phyloP scores from a whole-genome alignment of 1,140 invertebrate species.

The Drosophila equinoxialis region DNA sequence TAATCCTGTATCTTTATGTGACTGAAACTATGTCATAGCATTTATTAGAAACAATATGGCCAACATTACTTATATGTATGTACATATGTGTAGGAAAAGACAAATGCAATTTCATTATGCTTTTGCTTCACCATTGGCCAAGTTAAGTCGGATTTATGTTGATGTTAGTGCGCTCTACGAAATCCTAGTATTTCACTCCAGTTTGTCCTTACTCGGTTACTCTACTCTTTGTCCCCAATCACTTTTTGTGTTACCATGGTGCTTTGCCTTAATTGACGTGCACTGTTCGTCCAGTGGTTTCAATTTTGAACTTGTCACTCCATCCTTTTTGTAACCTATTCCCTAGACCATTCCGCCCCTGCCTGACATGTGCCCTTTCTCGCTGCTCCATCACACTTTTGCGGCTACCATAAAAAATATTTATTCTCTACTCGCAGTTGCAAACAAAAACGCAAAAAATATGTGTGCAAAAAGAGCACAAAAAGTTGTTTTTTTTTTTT shows the following conservation, averaged over 20 bases:
- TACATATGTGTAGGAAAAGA: slow-evolving; percentile 8
- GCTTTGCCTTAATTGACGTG: slow-evolving; percentile 25
- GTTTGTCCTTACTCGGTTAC: slow-evolving; percentile 3
- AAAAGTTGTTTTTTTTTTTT: slow-evolving; percentile 1
- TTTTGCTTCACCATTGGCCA: slow-evolving; percentile 15
- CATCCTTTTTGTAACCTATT: not conserved
- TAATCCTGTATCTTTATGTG: not conserved
- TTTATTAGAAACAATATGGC: not conserved
- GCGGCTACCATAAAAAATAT: slow-evolving; percentile 11
- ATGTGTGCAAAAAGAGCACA: slow-evolving; percentile 1
- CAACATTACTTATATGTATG: not conserved
- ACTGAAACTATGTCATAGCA: not conserved
- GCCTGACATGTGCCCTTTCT: not conserved
- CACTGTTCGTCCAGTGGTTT: slow-evolving; percentile 12
- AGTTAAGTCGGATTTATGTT: slow-evolving; percentile 35
- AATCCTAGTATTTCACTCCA: not conserved
- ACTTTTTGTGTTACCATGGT: slow-evolving; percentile 18
- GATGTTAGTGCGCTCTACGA: slow-evolving; percentile 6
- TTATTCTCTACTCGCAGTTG: slow-evolving; percentile 17
- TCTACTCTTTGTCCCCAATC: slow-evolving; percentile 1
- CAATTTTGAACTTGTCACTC: slow-evolving; percentile 24
- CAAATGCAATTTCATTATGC: slow-evolving; percentile 15
- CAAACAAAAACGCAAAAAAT: slow-evolving; percentile 14
- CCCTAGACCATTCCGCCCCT: not conserved
- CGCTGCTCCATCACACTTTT: slow-evolving; percentile 6